Conservation (phyloP, 2,797 vertebrate species). For the Pelochelys cantorii region DNA sequence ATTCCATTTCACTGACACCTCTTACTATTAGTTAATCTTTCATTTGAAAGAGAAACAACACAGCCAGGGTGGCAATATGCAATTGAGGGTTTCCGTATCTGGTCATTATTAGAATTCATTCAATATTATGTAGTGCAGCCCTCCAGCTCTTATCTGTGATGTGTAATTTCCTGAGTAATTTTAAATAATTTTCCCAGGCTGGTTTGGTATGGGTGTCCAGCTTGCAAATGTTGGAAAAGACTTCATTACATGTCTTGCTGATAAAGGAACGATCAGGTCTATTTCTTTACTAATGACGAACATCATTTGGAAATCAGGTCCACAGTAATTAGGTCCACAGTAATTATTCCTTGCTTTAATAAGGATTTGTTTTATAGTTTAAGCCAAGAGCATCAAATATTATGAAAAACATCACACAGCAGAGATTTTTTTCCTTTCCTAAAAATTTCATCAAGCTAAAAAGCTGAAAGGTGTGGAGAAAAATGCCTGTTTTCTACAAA, state of each 20-base stretch:
- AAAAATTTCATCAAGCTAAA: not conserved
- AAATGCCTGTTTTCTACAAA: not conserved
- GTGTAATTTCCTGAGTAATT: conserved; percentile 37
- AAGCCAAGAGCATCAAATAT: not conserved
- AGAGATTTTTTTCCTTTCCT: not conserved
- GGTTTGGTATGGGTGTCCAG: not conserved
- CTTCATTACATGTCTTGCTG: conserved; percentile 18
- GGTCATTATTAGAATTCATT: conserved; percentile 13
- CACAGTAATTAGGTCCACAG: not conserved
- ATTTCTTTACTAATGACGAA: conserved; percentile 14
- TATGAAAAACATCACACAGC: not conserved
- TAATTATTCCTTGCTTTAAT: not conserved
- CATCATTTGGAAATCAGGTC: not conserved
- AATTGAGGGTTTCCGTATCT: not conserved
- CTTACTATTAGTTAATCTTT: not conserved
- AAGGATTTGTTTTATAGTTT: conserved; percentile 22
- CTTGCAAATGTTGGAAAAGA: conserved; percentile 13
- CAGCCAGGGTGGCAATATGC: not conserved
- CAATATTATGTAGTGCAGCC: not conserved
- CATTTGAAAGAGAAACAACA: not conserved
- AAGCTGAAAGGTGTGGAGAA: not conserved
- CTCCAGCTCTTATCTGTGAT: conserved; percentile 11
- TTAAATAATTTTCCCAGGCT: conserved; percentile 20
- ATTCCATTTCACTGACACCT: not conserved
- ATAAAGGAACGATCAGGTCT: conserved; percentile 25